Evolutionary conservation across 2,113 vertebrate species (phyloP).

Genomic region (Peucedramus taeniatus): DNA sequence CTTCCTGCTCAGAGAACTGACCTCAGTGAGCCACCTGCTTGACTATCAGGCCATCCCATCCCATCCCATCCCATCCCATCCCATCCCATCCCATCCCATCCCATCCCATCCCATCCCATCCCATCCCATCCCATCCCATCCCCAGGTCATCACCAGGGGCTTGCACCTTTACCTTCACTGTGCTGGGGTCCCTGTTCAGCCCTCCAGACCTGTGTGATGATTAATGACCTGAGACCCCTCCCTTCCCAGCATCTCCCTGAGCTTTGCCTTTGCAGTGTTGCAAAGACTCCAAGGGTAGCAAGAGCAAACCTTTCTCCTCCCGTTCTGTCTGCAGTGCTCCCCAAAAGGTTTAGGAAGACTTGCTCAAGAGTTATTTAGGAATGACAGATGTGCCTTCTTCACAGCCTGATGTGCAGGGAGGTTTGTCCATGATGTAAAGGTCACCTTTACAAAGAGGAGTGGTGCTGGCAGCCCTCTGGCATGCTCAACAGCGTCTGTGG

Average conservation of each 20-base stretch:
- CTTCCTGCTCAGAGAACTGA: background rate
- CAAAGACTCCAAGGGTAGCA: background rate
- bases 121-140: background rate
- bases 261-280: background rate
- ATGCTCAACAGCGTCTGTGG: fast-evolving
- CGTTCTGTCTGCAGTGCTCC: background rate
- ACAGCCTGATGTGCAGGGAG: background rate
- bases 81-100: background rate
- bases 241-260: background rate
- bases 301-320: background rate
- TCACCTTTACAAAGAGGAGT: background rate
- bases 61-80: background rate
- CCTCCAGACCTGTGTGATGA: fast-evolving
- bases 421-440: background rate
- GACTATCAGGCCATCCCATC: too few species aligned
- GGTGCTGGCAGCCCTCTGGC: background rate
- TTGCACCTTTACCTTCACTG: background rate
- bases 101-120: background rate
- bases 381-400: background rate
- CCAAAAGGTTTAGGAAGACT: background rate
- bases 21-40: background rate
- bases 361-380: background rate
- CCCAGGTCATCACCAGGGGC: background rate
- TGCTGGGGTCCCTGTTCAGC: background rate
- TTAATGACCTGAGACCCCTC: background rate